A percentile compares a stretch with the other conserved stretches of the same genome.
Conservation (phyloP, 2,113 vertebrate species). For the Phyllostomus hastatus region DNA sequence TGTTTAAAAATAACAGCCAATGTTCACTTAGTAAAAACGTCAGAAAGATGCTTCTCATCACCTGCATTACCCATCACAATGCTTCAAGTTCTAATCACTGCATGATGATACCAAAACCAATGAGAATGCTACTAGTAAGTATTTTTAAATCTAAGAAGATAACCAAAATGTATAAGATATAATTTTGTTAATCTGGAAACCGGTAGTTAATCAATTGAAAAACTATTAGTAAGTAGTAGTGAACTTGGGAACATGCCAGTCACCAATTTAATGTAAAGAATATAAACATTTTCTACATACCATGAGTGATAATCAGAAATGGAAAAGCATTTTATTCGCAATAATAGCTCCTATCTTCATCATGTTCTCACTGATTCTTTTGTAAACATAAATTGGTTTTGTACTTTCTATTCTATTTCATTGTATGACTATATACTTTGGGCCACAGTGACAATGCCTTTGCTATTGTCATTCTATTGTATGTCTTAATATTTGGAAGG, state of each 20-base stretch:
- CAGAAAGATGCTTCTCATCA: background rate
- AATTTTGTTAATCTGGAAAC: constrained; percentile 24
- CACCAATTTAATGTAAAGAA: background rate
- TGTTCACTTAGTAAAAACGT: background rate
- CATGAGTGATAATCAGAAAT: background rate
- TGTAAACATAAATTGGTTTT: background rate
- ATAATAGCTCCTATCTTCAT: background rate
- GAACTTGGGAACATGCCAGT: background rate
- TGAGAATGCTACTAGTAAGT: background rate
- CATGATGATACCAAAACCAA: background rate
- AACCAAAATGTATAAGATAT: background rate
- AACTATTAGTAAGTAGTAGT: background rate
- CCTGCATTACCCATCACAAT: background rate
- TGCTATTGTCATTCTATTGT: background rate
- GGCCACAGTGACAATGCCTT: background rate
- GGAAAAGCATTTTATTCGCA: background rate
- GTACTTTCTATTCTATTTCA: background rate
- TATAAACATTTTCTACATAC: background rate
- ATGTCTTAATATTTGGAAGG: background rate
- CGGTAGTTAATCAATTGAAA: background rate
- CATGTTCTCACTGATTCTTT: background rate
- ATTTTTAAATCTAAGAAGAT: background rate
- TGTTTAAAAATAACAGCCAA: background rate
- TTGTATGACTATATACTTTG: background rate
- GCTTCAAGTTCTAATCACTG: background rate